These are phyloP conservation scores for Linurgus olivaceus DNA, from an alignment of 2,797 vertebrate genomes.

Conservation along the genomic window DNA sequence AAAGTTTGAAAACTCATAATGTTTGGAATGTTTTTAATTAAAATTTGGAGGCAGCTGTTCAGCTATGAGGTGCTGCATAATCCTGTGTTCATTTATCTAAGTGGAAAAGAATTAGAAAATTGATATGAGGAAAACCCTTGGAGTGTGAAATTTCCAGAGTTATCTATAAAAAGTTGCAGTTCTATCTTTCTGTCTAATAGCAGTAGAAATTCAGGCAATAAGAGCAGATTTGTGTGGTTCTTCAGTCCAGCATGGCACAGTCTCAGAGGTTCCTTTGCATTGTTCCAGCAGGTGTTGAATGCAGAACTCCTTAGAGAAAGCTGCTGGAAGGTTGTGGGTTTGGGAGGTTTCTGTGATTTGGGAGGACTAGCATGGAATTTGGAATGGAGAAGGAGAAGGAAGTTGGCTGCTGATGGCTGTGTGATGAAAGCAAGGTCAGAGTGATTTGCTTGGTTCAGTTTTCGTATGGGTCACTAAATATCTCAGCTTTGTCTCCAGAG, in stretches of 20 bases:
- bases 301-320: not conserved
- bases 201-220: not conserved
- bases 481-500: not conserved
- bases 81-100: not conserved
- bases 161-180: not conserved
- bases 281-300: not conserved
- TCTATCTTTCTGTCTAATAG: not conserved
- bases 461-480: not conserved
- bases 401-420: not conserved
- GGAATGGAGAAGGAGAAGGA: not conserved
- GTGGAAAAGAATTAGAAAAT: not conserved
- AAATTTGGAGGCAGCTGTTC: not conserved
- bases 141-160: not conserved
- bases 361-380: not conserved
- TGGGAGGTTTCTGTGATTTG: not conserved
- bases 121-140: not conserved
- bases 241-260: not conserved
- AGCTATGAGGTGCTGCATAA: not conserved
- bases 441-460: not conserved
- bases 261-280: not conserved
- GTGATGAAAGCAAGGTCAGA: not conserved
- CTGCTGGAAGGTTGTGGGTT: not conserved
- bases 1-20: not conserved
- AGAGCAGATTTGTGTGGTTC: not conserved
- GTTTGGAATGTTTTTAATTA: not conserved